phyloP scores from a whole-genome alignment of 1,140 invertebrate species.

The Pseudomyrmex cubaensis region DNA sequence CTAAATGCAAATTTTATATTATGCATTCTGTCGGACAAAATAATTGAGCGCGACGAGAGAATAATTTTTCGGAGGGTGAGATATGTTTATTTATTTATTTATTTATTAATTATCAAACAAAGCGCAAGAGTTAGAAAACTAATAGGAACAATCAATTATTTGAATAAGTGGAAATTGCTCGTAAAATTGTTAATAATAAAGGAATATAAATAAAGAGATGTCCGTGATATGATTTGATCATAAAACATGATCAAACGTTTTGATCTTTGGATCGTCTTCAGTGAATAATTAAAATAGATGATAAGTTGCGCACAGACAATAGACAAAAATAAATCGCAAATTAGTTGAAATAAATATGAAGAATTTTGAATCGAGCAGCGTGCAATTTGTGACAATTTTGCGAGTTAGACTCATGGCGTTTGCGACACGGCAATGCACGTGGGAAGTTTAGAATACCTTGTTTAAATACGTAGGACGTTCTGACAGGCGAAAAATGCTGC shows the following conservation, averaged over 20 bases:
- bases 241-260: too few relatives aligned
- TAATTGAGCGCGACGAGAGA: slow-evolving; percentile 7
- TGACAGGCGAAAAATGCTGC: slow-evolving; percentile 61
- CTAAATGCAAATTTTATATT: slow-evolving; percentile 59
- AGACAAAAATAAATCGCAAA: too few relatives aligned
- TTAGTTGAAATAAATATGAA: too few relatives aligned
- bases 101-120: too few relatives aligned
- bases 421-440: slow-evolving; percentile 60
- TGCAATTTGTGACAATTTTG: slow-evolving; percentile 60
- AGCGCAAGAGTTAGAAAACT: not conserved
- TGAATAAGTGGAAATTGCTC: too few relatives aligned
- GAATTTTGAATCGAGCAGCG: too few relatives aligned
- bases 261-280: too few relatives aligned
- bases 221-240: too few relatives aligned
- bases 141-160: not conserved
- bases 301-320: too few relatives aligned
- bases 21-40: slow-evolving; percentile 30
- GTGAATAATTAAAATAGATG: too few relatives aligned
- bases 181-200: too few relatives aligned
- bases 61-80: not conserved
- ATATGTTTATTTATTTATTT: slow-evolving; percentile 3
- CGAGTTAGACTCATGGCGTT: slow-evolving; percentile 62
- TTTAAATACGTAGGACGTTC: slow-evolving; percentile 50
- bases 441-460: slow-evolving; percentile 35
- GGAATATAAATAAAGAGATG: too few relatives aligned